phyloP scores from a whole-genome alignment of 2,797 vertebrate species.

The Gadopsis bispinosus region DNA sequence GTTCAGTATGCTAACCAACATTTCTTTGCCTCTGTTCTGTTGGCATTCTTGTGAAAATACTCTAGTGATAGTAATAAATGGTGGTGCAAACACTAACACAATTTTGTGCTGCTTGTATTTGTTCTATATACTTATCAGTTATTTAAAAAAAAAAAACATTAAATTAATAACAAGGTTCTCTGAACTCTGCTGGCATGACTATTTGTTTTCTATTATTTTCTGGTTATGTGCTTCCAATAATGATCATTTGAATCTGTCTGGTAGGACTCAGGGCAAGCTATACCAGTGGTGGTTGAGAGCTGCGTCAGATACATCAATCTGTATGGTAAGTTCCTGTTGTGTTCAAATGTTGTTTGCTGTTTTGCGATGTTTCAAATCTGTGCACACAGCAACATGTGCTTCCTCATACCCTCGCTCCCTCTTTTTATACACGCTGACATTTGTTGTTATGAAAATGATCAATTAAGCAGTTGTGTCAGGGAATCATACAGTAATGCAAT shows the following conservation, averaged over 20 bases:
- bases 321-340: slow-evolving; percentile 87
- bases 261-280: slow-evolving; percentile 94
- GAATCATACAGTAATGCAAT: neutral
- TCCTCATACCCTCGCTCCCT: neutral
- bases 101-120: slow-evolving; percentile 37
- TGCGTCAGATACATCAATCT: slow-evolving; percentile 98
- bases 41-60: slow-evolving; percentile 40
- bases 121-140: slow-evolving; percentile 17
- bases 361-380: neutral
- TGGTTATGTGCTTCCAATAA: slow-evolving; percentile 5
- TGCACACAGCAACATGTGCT: neutral
- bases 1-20: slow-evolving; percentile 61
- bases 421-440: neutral
- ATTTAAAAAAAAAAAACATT: neutral
- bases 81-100: slow-evolving; percentile 34
- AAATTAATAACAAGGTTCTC: slow-evolving; percentile 28
- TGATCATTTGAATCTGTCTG: slow-evolving; percentile 44
- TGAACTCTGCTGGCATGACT: slow-evolving; percentile 27
- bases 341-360: neutral
- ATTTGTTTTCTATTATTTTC: slow-evolving; percentile 23
- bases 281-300: slow-evolving; percentile 97
- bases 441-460: neutral
- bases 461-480: neutral
- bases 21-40: slow-evolving; percentile 65
- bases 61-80: slow-evolving; percentile 16